These are phyloP conservation scores for human DNA, from an alignment of 2,113 vertebrate genomes.

Conservation along the genomic window GRCh38 chr6:142910001-142910500, in stretches of 20 bases:
- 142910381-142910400: too few species aligned
- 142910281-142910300: neutral
- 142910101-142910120: neutral
- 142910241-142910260: conserved; percentile 38
- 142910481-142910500: too few species aligned
- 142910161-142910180: neutral
- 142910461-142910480: too few species aligned
- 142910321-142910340: too few species aligned
- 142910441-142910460: too few species aligned
- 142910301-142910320: neutral
- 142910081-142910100: neutral
- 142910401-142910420: too few species aligned
- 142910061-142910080: neutral
- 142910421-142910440: too few species aligned
- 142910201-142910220: neutral
- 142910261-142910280: neutral
- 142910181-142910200: neutral
- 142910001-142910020: neutral
- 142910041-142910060: neutral
- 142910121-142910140: neutral
- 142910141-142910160: neutral
- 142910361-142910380: too few species aligned
- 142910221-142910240: neutral
- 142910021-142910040: neutral
- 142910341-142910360: too few species aligned